A percentile compares a stretch with the other conserved stretches of the same genome.
Evolutionary conservation across 2,113 vertebrate genomes (phyloP).

Genomic region (Phycodurus eques): DNA sequence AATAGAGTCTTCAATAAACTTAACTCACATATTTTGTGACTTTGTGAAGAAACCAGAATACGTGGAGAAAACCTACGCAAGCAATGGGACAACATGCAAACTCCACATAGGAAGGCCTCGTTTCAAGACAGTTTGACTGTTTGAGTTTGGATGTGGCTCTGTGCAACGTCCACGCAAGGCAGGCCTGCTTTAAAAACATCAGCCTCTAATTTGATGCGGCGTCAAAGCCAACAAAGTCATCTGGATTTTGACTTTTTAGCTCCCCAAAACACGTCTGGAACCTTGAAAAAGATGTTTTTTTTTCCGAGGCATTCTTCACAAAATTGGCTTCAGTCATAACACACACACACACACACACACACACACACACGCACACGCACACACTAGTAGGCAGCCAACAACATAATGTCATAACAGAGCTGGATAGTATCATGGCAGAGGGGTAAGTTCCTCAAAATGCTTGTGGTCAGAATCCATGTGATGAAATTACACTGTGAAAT

Average conservation of each 20-base stretch:
- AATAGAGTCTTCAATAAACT: not conserved
- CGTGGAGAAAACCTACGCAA: not conserved
- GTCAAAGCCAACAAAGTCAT: constrained; percentile 69
- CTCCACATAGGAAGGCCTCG: not conserved
- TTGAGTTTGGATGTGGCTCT: constrained; percentile 52
- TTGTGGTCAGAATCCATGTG: constrained; percentile 6
- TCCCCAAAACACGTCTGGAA: constrained; percentile 48
- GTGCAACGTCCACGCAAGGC: constrained; percentile 21
- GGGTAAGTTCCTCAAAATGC: constrained; percentile 11
- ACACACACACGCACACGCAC: not conserved
- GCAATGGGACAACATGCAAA: not conserved
- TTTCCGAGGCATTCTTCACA: constrained; percentile 34
- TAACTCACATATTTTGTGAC: not conserved
- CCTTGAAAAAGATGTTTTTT: constrained; percentile 35
- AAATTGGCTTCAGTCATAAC: constrained; percentile 27
- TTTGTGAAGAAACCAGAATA: not conserved
- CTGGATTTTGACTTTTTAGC: constrained; percentile 48
- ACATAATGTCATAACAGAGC: constrained; percentile 48
- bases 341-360: not conserved
- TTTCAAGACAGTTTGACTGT: constrained; percentile 40
- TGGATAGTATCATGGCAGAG: constrained; percentile 49
- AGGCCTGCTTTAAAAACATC: constrained; percentile 68
- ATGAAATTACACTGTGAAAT: constrained; percentile 15
- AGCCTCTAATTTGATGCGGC: constrained; percentile 72
- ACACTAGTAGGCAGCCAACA: constrained; percentile 25